Evolutionary conservation across 2,797 vertebrate genomes (phyloP).

Genomic region (Trachops cirrhosus): DNA sequence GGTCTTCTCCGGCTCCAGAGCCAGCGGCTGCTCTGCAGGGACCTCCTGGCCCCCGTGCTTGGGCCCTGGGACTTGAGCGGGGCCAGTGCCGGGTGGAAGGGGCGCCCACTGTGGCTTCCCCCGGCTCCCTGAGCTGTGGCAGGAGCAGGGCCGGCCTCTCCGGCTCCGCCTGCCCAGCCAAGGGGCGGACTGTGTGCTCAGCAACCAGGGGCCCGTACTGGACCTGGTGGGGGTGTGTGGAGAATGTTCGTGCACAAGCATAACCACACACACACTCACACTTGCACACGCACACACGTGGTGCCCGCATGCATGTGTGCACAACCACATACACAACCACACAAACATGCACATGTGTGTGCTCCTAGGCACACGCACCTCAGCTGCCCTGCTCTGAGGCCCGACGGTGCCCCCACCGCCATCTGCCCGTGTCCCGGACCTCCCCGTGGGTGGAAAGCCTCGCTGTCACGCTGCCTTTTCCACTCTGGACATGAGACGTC

Average conservation of each 20-base stretch:
- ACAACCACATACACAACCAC: not conserved
- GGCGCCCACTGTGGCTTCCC: not conserved
- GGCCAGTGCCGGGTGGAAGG: not conserved
- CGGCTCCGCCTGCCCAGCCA: too few relatives aligned
- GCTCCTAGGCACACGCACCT: not conserved
- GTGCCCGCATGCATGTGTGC: not conserved
- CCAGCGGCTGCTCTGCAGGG: not conserved
- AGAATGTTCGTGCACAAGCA: rapidly evolving
- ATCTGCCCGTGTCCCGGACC: rapidly evolving
- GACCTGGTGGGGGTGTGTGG: not conserved
- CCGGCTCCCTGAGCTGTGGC: too few relatives aligned
- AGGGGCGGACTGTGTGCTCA: not conserved
- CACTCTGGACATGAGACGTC: not conserved
- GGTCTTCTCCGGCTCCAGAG: not conserved
- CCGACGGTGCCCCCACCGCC: not conserved
- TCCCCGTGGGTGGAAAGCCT: not conserved
- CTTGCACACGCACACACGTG: not conserved
- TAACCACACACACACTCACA: not conserved
- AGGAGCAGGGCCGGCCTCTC: not conserved
- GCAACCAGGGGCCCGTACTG: not conserved
- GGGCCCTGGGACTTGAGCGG: not conserved
- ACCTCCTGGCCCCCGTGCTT: not conserved
- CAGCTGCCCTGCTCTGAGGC: not conserved
- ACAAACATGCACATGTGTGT: too few relatives aligned
- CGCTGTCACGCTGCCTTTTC: not conserved